Conservation (phyloP, 2,113 vertebrate genomes). For the Aegithalos caudatus region DNA sequence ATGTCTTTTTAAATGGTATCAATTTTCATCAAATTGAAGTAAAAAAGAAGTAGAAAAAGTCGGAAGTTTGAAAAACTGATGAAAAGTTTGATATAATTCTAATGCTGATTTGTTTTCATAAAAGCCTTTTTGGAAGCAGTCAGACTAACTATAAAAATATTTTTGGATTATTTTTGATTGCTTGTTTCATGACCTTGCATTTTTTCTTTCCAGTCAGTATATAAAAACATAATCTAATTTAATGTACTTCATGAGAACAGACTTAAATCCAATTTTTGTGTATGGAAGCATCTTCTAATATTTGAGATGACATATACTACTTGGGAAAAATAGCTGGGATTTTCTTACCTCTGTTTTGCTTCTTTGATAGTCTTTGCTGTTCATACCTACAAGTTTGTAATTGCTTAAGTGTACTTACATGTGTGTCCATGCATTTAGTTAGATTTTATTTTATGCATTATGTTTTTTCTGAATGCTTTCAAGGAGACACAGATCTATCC, state of each 20-base stretch:
- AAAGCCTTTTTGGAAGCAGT: constrained; percentile 1
- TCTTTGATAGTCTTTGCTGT: not conserved
- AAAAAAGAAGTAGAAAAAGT: not conserved
- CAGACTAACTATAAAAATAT: not conserved
- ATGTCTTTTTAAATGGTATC: not conserved
- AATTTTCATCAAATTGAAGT: not conserved
- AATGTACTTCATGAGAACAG: not conserved
- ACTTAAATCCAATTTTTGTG: not conserved
- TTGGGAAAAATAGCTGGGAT: not conserved
- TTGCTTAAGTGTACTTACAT: not conserved
- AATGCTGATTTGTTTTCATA: constrained; percentile 2
- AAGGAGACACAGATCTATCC: not conserved
- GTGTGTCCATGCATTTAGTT: not conserved
- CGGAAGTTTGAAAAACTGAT: not conserved
- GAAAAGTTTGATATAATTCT: not conserved
- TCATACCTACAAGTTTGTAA: not conserved
- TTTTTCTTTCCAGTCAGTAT: not conserved
- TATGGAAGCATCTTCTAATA: not conserved
- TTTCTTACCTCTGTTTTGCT: not conserved
- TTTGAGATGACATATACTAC: not conserved
- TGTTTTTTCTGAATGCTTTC: not conserved
- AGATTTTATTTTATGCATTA: not conserved
- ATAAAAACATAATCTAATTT: constrained; percentile 1
- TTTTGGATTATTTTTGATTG: not conserved
- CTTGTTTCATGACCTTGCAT: not conserved